A percentile compares a stretch with the other conserved stretches of the same genome.
Evolutionary conservation across 2,797 vertebrate species (phyloP).

Genomic region (Thalassophryne amazonica): DNA sequence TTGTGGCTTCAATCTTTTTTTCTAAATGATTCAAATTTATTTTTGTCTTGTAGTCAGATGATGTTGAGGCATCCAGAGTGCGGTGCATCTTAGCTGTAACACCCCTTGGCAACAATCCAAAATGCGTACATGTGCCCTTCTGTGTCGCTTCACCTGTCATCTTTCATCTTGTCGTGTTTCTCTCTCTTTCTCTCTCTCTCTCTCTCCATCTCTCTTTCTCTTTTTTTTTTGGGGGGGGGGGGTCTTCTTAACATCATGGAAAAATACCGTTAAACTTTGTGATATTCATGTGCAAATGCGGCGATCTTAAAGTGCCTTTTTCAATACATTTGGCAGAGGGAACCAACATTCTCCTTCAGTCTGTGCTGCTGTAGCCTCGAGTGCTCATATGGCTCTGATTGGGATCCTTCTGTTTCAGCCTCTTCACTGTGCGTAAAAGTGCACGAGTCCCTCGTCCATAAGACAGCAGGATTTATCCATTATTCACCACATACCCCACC

Average conservation of each 20-base stretch:
- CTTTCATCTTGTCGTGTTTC: constrained; percentile 65
- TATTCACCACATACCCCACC: constrained; percentile 41
- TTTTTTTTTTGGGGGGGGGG: not conserved
- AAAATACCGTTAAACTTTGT: constrained; percentile 49
- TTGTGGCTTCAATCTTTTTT: not conserved
- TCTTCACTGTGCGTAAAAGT: constrained; percentile 56
- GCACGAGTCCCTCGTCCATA: constrained; percentile 52
- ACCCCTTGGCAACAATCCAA: constrained; percentile 67
- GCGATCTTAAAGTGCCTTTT: constrained; percentile 26
- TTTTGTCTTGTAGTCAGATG: constrained; percentile 6
- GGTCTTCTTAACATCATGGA: constrained; percentile 46
- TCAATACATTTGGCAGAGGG: constrained; percentile 7
- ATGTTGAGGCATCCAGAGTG: constrained; percentile 37
- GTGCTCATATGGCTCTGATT: constrained; percentile 74
- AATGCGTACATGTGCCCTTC: constrained; percentile 65
- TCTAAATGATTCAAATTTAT: not conserved
- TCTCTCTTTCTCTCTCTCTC: no score
- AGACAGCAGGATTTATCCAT: constrained; percentile 61
- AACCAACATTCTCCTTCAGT: constrained; percentile 11
- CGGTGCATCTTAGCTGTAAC: no score
- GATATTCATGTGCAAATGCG: constrained; percentile 36
- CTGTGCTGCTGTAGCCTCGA: constrained; percentile 55
- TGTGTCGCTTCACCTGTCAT: constrained; percentile 74
- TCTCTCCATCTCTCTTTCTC: no score
- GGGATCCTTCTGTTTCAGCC: constrained; percentile 62